phyloP scores from a whole-genome alignment of 1,140 invertebrate genomes.

The Drosophila hydei region DNA sequence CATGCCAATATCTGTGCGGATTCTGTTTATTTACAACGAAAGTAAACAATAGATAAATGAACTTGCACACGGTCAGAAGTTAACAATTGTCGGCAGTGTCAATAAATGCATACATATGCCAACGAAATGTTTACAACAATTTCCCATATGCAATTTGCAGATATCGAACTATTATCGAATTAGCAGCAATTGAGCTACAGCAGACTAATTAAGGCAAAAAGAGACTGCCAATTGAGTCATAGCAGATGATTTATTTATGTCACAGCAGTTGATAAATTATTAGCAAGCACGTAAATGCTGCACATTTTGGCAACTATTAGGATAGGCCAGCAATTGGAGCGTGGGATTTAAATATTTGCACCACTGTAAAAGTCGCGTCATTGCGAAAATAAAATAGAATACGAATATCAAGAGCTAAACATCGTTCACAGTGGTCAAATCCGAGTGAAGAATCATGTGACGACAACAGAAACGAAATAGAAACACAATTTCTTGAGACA shows the following conservation, averaged over 20 bases:
- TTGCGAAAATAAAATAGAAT: slow-evolving; percentile 50
- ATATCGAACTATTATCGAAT: slow-evolving; percentile 40
- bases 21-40: slow-evolving; percentile 33
- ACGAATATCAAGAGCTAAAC: slow-evolving; percentile 27
- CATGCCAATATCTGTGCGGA: slow-evolving; percentile 22
- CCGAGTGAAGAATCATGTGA: slow-evolving; percentile 70
- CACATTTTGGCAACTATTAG: slow-evolving; percentile 51
- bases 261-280: slow-evolving; percentile 69
- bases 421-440: slow-evolving; percentile 38
- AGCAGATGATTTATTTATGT: slow-evolving; percentile 65
- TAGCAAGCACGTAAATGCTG: slow-evolving; percentile 41
- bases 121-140: slow-evolving; percentile 33
- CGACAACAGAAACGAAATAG: slow-evolving; percentile 69
- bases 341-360: slow-evolving; percentile 52
- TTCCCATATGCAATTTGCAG: slow-evolving; percentile 19
- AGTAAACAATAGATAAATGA: slow-evolving; percentile 32
- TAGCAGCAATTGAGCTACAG: slow-evolving; percentile 45
- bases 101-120: slow-evolving; percentile 34
- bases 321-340: slow-evolving; percentile 54
- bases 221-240: slow-evolving; percentile 67
- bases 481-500: slow-evolving; percentile 54
- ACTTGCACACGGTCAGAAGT: slow-evolving; percentile 24
- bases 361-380: slow-evolving; percentile 69
- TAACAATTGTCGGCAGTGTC: slow-evolving; percentile 40
- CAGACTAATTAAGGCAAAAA: slow-evolving; percentile 39